A percentile compares a stretch with the other conserved stretches of the same genome.
phyloP scores from a whole-genome alignment of 2,113 vertebrate species.

The Eulemur rufifrons region DNA sequence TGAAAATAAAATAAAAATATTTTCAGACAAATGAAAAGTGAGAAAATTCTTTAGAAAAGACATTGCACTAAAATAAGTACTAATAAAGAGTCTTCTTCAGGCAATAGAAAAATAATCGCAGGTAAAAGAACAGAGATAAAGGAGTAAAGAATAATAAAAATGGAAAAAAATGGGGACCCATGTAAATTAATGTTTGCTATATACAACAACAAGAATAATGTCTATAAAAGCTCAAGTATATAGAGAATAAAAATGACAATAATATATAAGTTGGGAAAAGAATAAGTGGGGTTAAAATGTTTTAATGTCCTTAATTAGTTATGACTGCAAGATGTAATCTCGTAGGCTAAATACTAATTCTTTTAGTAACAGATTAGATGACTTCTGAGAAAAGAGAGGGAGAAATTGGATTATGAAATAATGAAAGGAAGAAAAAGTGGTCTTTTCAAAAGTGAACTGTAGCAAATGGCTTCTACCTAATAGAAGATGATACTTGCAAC shows the following conservation, averaged over 20 bases:
- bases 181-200: neutral
- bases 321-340: neutral
- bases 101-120: neutral
- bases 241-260: neutral
- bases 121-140: neutral
- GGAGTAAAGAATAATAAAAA: neutral
- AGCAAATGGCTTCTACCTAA: neutral
- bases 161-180: neutral
- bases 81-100: neutral
- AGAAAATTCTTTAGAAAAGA: neutral
- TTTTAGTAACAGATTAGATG: neutral
- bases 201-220: neutral
- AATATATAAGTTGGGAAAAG: neutral
- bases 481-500: neutral
- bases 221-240: neutral
- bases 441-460: neutral
- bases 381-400: neutral
- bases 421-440: neutral
- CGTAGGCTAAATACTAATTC: neutral
- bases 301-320: neutral
- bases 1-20: neutral
- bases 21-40: constrained; percentile 23
- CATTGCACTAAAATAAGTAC: neutral
- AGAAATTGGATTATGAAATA: neutral
- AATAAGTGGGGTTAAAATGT: neutral